These are phyloP conservation scores for zebrafish (Danio rerio) DNA, from an alignment of 2,113 vertebrate genomes.

Conservation along the genomic window DNA sequence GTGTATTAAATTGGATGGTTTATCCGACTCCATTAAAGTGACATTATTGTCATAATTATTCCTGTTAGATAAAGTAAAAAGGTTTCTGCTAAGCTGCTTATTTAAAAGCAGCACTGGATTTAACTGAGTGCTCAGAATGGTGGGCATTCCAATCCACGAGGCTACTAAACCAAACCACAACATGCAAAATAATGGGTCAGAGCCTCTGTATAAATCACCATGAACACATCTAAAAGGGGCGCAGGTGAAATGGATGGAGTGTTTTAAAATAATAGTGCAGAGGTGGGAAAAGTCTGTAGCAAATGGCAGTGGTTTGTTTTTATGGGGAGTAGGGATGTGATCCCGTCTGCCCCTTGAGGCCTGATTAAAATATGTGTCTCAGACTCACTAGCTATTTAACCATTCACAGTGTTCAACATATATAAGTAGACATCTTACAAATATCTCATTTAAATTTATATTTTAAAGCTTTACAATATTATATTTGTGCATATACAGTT, in stretches of 20 bases:
- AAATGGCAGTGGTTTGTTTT: conserved; percentile 9
- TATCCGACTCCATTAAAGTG: neutral
- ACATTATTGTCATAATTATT: conserved; percentile 17
- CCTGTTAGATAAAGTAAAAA: conserved; percentile 21
- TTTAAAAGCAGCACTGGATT: conserved; percentile 7
- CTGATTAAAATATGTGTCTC: neutral
- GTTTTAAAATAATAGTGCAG: neutral
- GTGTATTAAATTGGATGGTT: neutral
- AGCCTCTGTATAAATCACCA: neutral
- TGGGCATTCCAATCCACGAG: neutral
- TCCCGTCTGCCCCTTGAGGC: neutral
- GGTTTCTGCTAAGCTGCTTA: conserved; percentile 27
- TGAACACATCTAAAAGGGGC: neutral
- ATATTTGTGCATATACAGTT: too few species aligned
- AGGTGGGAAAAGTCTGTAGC: neutral
- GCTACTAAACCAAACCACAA: conserved; percentile 1
- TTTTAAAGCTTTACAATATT: too few species aligned
- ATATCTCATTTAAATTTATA: too few species aligned
- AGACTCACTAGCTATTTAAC: neutral
- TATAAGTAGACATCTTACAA: too few species aligned
- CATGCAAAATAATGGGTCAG: conserved; percentile 9
- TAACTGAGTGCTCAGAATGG: neutral
- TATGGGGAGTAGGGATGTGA: neutral
- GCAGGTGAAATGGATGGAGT: neutral
- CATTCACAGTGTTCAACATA: neutral